Base-by-base conservation (phyloP, 2,888 invertebrate genomes). In the Strigamia crassipes region DNA sequence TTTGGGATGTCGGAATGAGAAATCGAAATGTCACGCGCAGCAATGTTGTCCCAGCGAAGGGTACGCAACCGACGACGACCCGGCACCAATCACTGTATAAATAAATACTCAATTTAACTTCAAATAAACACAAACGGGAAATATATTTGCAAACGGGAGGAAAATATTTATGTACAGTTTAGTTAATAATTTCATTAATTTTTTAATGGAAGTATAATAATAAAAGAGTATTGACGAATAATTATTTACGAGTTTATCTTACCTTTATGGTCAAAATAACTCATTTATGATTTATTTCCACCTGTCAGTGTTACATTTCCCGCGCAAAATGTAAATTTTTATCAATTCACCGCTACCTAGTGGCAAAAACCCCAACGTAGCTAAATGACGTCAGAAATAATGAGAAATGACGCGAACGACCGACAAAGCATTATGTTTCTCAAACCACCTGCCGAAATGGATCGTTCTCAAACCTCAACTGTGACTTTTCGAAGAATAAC, bases 1-100 rank as follows among this genome's bases (percentile, higher is more conserved):
- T 46, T 51, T 80, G 10, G 80, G 80, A 13, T 80, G 80, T 27
- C 13, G 80, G n/a, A 80, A 80, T 31, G 10, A 21, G 23, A 51
- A 46, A 31, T 46, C 21, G 4, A 78, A 78, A 21, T 80, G 80
- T 23, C 9, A 80, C 1, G 80, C 80, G 4, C 23, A 31, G 5
- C 80, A 51, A 51, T 80, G 80, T 46, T 80, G 80, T 73, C 73
- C 73, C 13, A 73, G 27, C 23, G 73, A 73, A 12, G 8, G 12
- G 5, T 4, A 2, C 10, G 13, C 27, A 8, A n/a, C 27, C 4
- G 73, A 73, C 8, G 73, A 73, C 9, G 31, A 73, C 15, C 27
- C 27, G 6, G 10, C n/a, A 18, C 27, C 5, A 21, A 66, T 12
- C 0, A 4, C 6, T 10, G 5, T 73, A 27, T 56, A 56, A 18